phyloP scores from a whole-genome alignment of 2,797 vertebrate species.

The Clarias laeviceps region DNA sequence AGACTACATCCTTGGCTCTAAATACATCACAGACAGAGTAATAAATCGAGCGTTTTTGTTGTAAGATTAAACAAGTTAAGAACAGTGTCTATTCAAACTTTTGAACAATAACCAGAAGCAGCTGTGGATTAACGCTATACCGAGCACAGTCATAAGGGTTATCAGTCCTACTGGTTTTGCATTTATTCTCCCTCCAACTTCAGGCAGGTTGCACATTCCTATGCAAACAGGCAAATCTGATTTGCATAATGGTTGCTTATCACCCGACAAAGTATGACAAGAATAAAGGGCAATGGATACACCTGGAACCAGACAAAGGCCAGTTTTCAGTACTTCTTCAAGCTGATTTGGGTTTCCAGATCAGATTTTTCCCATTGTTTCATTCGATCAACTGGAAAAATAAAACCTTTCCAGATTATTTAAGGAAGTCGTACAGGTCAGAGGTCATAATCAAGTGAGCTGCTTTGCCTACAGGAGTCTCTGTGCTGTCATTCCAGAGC shows the following conservation, averaged over 20 bases:
- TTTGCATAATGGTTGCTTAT: slow-evolving; percentile 6
- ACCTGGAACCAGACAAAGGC: not conserved
- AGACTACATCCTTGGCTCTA: not conserved
- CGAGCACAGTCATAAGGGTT: no score
- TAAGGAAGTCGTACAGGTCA: not conserved
- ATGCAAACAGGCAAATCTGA: not conserved
- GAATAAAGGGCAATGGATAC: not conserved
- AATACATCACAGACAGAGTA: not conserved
- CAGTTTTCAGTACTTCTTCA: not conserved
- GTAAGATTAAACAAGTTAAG: not conserved
- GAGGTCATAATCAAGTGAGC: not conserved
- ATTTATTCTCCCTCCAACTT: not conserved
- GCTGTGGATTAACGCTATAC: not conserved
- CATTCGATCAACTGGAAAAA: not conserved
- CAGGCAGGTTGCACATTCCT: not conserved
- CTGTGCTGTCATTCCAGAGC: not conserved
- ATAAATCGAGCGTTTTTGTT: not conserved
- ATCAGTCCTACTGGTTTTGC: not conserved
- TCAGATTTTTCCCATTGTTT: no score
- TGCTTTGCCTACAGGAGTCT: not conserved
- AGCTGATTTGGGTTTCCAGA: not conserved
- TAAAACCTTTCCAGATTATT: not conserved
- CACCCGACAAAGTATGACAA: not conserved
- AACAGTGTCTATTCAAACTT: not conserved
- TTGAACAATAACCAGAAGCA: not conserved